Evolutionary conservation across 2,888 invertebrate genomes (phyloP), one percentile per base, ranked within the genome.

Genomic region (Labia minor): DNA sequence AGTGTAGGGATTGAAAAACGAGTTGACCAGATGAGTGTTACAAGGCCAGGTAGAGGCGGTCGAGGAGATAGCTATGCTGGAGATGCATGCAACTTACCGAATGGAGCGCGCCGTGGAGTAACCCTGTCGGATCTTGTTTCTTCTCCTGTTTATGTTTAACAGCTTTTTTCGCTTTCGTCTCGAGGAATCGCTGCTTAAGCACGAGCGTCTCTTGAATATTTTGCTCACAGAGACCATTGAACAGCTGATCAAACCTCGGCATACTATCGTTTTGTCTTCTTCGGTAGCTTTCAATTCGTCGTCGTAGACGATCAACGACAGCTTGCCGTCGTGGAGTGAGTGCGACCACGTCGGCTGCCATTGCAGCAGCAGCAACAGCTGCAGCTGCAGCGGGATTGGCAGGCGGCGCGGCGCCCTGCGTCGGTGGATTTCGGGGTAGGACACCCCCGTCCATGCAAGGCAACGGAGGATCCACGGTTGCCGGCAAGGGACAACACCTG

Each of bases 171-270:
- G 91, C 88, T 78, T 93, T 95, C 77, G 89, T 89, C 79, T 95
- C 95, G 73, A 94, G 83, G 79, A 88, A 95, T 71, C 92, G 85
- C 79, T 95, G 93, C 78, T 92, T 91, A 70, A 95, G 82, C 71
- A 90, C 86, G 72, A 87, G 83, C 37, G 95, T 94, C 78, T 95
- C 94, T 79, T 93, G 86, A 73, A 90, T 87, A 77, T 95, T 92
- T 77, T 93, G 93, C 75, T 95, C 94, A 80, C 91, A 91, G 70
- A 90, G 83, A 61, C 90, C 90, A 76, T 84, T 90, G 78, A 92
- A 90, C 71, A 91, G 88, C 76, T 91, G 91, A 76, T 92, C 92
- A 80, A 90, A 94, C 70, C 93, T 84, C 69, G 92, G 92, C 76
- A 89, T 87, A 77, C 90, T 90, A 76, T 91, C 91, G 72, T 83